Evolutionary conservation across 2,888 invertebrate species (phyloP).

Genomic region (Caenorhabditis japonica): DNA sequence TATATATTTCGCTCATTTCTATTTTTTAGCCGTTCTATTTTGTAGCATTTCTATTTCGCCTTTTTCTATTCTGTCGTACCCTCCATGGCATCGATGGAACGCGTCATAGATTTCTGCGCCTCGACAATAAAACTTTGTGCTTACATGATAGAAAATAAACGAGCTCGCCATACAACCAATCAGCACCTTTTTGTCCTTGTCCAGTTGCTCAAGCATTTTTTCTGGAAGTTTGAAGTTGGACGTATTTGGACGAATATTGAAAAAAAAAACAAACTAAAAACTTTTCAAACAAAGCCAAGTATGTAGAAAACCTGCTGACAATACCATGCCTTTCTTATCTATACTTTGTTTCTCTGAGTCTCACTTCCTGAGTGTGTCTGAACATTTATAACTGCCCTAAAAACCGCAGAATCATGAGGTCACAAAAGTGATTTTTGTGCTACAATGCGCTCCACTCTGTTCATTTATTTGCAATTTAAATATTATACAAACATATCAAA

Average conservation of each 20-base stretch:
- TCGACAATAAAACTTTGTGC: no score
- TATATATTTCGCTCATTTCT: no score
- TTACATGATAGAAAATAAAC: constrained; percentile 56
- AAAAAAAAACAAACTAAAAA: neutral
- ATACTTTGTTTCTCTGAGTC: neutral
- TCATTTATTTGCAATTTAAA: neutral
- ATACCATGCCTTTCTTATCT: no score
- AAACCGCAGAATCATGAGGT: neutral
- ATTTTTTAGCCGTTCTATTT: no score
- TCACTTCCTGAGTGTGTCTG: no score
- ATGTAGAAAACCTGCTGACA: neutral
- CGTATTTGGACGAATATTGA: neutral
- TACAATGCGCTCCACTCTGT: no score
- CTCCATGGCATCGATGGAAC: no score
- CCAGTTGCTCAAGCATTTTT: constrained; percentile 22
- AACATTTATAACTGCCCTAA: neutral
- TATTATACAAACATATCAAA: neutral
- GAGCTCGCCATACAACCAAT: constrained; percentile 56
- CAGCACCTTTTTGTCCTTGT: constrained; percentile 49
- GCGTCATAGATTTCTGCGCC: no score
- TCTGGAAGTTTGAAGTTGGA: no score
- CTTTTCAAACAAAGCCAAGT: neutral
- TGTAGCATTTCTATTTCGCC: no score
- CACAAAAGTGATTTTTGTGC: no score
- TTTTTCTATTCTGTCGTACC: no score